Base-by-base conservation (phyloP, 2,888 invertebrate genomes). In the Linyphia triangularis region DNA sequence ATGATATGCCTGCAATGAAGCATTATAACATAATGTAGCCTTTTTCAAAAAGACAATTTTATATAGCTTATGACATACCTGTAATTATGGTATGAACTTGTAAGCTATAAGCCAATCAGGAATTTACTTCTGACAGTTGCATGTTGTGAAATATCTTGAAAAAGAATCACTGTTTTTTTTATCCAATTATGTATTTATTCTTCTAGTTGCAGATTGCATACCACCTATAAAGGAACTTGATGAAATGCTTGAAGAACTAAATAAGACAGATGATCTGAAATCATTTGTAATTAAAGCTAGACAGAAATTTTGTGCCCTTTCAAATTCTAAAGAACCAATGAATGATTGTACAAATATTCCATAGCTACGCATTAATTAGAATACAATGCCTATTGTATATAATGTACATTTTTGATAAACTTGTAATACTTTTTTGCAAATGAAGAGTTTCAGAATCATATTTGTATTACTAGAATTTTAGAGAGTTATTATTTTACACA, bases 241-340 rank as follows among this genome's bases (percentile, higher is more conserved):
- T 30, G 51, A 19, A 61, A 19, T 85, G 5, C 22, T 85, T 22
- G 10, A 1, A 37, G 59, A 70, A 30, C 30, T 85, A 40, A 79
- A 85, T 72, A 30, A 61, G 28, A 85, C 72, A 57, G 63, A 85
- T 65, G 51, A 85, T 63, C 51, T 85, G 10, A 26, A 30, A 1
- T 5, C 24, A 43, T 85, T 85, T 61, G 33, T 85, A 2, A 13
- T 79, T 10, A 30, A 70, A 51, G 24, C 65, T 7, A 70, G 85
- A 63, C 70, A 33, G 51, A 43, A 72, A 19, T 85, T 85, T 37
- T 69, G 57, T 24, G 26, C 43, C 33, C 22, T 77, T 30, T 51
- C 73, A 10, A 19, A n/a, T 10, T 59, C 73, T 22, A 70, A 22
- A 26, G 24, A 61, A 30, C 30, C 33, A 30, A 5, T 28, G 30